phyloP scores from a whole-genome alignment of 2,113 vertebrate species.

The Colinus virginianus region DNA sequence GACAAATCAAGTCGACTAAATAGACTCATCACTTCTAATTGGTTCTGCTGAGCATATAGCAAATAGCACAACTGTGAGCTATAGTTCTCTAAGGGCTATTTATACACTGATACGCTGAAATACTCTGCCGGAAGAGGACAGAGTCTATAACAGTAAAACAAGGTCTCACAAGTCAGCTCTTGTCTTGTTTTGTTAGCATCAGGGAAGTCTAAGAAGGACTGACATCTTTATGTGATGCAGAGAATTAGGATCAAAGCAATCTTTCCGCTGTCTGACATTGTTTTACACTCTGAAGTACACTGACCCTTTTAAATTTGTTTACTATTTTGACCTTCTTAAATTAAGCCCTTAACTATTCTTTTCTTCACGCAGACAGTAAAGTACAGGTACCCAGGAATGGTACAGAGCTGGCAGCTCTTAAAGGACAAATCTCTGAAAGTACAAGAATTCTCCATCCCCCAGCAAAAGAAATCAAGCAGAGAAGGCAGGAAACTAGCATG shows the following conservation, averaged over 20 bases:
- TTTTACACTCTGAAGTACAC: slow-evolving; percentile 56
- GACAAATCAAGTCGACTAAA: slow-evolving; percentile 56
- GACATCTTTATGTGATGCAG: slow-evolving; percentile 54
- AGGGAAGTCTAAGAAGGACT: slow-evolving; percentile 46
- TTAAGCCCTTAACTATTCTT: slow-evolving; percentile 34
- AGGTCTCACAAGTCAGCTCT: slow-evolving; percentile 40
- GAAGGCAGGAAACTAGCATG: neutral
- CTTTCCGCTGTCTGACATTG: slow-evolving; percentile 51
- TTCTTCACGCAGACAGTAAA: slow-evolving; percentile 36
- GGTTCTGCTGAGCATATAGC: slow-evolving; percentile 9
- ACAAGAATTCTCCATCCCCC: neutral
- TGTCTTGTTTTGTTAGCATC: slow-evolving; percentile 74
- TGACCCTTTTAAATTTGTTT: slow-evolving; percentile 74
- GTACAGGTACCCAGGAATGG: neutral
- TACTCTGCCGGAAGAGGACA: slow-evolving; percentile 22
- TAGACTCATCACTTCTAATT: slow-evolving; percentile 51
- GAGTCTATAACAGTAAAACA: slow-evolving; percentile 11
- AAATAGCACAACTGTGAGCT: neutral
- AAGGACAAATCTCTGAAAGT: neutral
- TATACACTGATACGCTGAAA: slow-evolving; percentile 48
- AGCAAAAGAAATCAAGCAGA: neutral
- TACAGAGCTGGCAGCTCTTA: neutral
- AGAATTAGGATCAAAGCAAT: slow-evolving; percentile 72
- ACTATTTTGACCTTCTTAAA: slow-evolving; percentile 67
- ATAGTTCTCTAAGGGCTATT: slow-evolving; percentile 28